A percentile compares a stretch with the other conserved stretches of the same genome.
Evolutionary conservation across 2,888 invertebrate genomes (phyloP).

Genomic region (Lottia scabra): DNA sequence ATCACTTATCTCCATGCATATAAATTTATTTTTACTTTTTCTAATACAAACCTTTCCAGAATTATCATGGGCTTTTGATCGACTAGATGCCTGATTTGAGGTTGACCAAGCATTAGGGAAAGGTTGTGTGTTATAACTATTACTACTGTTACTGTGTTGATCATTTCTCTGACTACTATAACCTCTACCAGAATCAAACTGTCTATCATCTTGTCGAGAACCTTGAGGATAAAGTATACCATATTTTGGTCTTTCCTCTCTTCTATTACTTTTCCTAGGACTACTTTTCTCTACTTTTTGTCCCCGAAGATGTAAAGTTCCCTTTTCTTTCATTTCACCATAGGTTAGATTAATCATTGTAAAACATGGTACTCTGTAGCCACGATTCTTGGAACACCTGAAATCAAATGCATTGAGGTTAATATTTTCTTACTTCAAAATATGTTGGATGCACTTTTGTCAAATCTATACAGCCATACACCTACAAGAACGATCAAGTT

Average conservation of each 20-base stretch:
- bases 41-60: too few species aligned
- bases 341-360: conserved; percentile 76
- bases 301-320: conserved; percentile 14
- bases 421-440: too few species aligned
- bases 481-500: too few species aligned
- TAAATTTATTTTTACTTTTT: too few species aligned
- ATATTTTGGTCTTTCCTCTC: not conserved
- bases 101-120: not conserved
- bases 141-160: not conserved
- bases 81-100: not conserved
- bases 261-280: conserved; percentile 12
- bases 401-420: not conserved
- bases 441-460: too few species aligned
- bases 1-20: too few species aligned
- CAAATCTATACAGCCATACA: too few species aligned
- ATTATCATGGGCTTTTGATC: too few species aligned
- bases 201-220: not conserved
- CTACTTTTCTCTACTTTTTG: not conserved
- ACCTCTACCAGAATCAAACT: not conserved
- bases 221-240: not conserved
- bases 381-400: conserved; percentile 65
- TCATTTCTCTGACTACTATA: not conserved
- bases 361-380: conserved; percentile 73
- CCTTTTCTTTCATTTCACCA: conserved; percentile 69
- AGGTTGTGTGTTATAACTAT: not conserved